Percentiles rank a stretch among this genome's conserved stretches.
Conservation (phyloP, 2,888 invertebrate genomes). For the Coelinius sp. region DNA sequence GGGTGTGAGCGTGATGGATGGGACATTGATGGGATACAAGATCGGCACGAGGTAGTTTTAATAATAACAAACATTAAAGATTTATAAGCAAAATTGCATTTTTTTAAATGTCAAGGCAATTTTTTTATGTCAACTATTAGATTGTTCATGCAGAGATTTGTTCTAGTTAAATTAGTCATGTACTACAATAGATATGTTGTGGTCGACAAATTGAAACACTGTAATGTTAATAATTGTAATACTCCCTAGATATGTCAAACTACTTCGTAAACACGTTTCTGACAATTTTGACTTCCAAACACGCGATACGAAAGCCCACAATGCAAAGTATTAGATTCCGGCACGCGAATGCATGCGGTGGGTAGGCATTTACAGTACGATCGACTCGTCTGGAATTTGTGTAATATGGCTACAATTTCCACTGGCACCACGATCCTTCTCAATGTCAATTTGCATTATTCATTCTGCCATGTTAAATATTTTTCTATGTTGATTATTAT, state of each 20-base stretch:
- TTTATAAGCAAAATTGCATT: neutral
- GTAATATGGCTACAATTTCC: constrained; percentile 21
- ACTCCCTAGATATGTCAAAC: constrained; percentile 30
- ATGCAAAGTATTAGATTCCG: constrained; percentile 32
- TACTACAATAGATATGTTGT: too few relatives aligned
- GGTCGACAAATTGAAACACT: neutral
- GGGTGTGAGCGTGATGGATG: constrained; percentile 49
- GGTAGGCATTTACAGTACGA: constrained; percentile 19
- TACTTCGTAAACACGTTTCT: constrained; percentile 37
- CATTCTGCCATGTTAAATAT: neutral
- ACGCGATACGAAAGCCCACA: constrained; percentile 26
- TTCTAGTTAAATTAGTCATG: too few relatives aligned
- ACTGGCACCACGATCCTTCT: neutral
- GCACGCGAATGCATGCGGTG: constrained; percentile 37
- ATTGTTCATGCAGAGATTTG: too few relatives aligned
- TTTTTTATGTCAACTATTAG: too few relatives aligned
- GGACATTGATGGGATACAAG: constrained; percentile 40
- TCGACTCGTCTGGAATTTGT: constrained; percentile 31
- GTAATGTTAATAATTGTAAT: neutral
- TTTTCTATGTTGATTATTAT: neutral
- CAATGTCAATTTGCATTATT: constrained; percentile 18
- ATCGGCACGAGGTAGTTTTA: constrained; percentile 16
- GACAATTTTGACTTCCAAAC: constrained; percentile 34
- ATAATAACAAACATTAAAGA: constrained; percentile 9
- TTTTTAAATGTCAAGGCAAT: neutral